phyloP scores from a whole-genome alignment of 2,888 invertebrate species.

The Nephrotoma appendiculata region DNA sequence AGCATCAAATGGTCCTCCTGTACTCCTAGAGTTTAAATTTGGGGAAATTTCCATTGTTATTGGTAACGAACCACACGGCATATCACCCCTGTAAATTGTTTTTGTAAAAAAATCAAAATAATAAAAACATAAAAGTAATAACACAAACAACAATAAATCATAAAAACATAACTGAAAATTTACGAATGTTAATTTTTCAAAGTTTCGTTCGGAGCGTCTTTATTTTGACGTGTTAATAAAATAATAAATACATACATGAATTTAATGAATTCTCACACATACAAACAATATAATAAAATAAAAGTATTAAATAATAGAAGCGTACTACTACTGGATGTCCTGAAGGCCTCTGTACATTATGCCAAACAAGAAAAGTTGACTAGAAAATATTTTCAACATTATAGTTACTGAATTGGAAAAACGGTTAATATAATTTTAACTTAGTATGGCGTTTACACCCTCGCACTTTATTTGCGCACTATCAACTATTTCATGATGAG shows the following conservation, averaged over 20 bases:
- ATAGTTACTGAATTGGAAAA: no score
- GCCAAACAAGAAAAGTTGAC: no score
- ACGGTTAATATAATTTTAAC: no score
- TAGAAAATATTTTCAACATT: no score
- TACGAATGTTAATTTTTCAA: background rate
- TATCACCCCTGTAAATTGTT: conserved; percentile 28
- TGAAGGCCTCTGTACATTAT: no score
- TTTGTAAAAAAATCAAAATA: conserved; percentile 18
- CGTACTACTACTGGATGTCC: no score
- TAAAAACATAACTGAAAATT: background rate
- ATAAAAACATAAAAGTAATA: background rate
- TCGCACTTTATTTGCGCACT: no score
- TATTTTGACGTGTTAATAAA: background rate
- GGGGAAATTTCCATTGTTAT: conserved; percentile 5
- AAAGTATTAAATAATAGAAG: no score
- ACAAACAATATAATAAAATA: background rate
- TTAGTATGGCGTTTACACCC: no score
- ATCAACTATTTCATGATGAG: no score
- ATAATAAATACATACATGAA: background rate
- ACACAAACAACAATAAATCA: background rate
- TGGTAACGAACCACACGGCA: conserved; percentile 18
- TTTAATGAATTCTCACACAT: background rate
- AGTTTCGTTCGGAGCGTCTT: background rate
- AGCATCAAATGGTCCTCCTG: conserved; percentile 13
- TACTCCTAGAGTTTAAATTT: conserved; percentile 7